Base-by-base conservation (phyloP, 2,888 invertebrate genomes). In the Leptopilina drosophilae region DNA sequence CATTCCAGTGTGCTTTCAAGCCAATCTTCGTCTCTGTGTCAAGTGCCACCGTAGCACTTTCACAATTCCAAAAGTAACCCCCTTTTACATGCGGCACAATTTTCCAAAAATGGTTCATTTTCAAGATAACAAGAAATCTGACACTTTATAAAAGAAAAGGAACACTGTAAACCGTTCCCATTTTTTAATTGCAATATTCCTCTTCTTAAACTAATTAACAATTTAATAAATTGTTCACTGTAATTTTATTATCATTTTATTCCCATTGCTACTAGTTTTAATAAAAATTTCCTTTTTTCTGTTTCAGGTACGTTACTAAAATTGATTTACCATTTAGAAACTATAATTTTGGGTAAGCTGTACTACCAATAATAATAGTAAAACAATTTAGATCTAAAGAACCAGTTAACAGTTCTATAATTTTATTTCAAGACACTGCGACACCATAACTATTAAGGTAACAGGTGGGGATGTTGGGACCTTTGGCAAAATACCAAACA, bases 401-500 rank as follows among this genome's bases (percentile, higher is more conserved):
- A 7, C 42, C 7, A 42, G 3, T 33, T 42, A 42, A 3, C 7
- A 8, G 8, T 42, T 42, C 0, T 0, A 8, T 46, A 1, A 11
- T 20, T 9, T 66, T 42, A 42, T 42, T 33, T 33, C 6, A 4
- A 46, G 80, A 77, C 80, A 66, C 64, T 69, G 73, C 79, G 82
- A 77, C 77, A 77, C 65, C 79, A 77, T 82, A 82, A 81, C 78
- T 80, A 77, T 80, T 73, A 67, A 49, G 64, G 81, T 82, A 84
- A 84, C 82, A 84, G 84, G 83, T 84, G 82, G 81, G 15, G 79
- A 8, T 42, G 42, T 79, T 49, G n/a, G 64, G 79, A 80, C 56
- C 65, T 76, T 77, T 84, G 84, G 84, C 82, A 77, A 77, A 78
- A n/a, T 75, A 81, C 84, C 84, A 82, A 78, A 73, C 46, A 65